Evolutionary conservation across 2,797 vertebrate species (phyloP).

Genomic region (Tamandua tetradactyla): DNA sequence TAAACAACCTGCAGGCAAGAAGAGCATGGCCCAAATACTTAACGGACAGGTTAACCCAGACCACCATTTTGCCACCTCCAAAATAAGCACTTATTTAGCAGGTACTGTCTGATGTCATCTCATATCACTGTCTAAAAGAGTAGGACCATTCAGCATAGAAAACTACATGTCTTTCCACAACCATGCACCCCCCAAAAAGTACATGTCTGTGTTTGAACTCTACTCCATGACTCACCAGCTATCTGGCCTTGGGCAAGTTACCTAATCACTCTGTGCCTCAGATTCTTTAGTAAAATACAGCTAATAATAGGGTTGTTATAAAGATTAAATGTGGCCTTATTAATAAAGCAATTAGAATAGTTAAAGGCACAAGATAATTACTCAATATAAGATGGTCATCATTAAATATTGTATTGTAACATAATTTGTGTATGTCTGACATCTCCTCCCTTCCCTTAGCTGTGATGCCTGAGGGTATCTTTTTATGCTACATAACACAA

Average conservation of each 20-base stretch:
- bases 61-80: background rate
- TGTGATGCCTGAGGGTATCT: background rate
- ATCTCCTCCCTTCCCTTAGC: background rate
- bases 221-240: background rate
- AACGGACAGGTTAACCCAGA: background rate
- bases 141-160: background rate
- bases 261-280: background rate
- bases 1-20: background rate
- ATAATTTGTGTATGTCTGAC: slow-evolving; percentile 21
- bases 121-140: background rate
- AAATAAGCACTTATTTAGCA: background rate
- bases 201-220: background rate
- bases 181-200: no score
- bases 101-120: background rate
- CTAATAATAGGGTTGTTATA: background rate
- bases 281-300: slow-evolving; percentile 22
- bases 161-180: background rate
- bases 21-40: background rate
- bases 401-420: background rate
- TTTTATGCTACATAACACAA: slow-evolving; percentile 25
- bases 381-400: background rate
- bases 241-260: background rate
- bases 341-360: background rate
- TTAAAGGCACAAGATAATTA: background rate
- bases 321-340: background rate